phyloP scores from a whole-genome alignment of 2,888 invertebrate species.

The Erannis defoliaria region DNA sequence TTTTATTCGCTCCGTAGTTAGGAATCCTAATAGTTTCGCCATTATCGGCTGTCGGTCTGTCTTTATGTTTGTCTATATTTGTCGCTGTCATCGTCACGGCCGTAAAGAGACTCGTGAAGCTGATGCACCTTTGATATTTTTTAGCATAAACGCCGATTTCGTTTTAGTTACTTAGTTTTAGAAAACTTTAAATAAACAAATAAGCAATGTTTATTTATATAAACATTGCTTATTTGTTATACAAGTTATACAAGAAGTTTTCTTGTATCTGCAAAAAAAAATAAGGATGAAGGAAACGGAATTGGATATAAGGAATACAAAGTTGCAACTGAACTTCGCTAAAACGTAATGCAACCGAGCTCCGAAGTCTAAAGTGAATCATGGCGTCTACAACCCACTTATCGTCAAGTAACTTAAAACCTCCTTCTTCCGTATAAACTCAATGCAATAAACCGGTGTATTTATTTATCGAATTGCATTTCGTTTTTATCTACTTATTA shows the following conservation, averaged over 20 bases:
- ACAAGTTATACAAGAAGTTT: not conserved
- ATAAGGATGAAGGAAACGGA: not conserved
- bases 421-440: slow-evolving; percentile 63
- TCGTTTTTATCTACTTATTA: slow-evolving; percentile 48
- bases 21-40: not conserved
- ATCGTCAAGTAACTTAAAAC: slow-evolving; percentile 67
- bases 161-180: too few species aligned
- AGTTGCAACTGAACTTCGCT: slow-evolving; percentile 35
- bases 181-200: too few species aligned
- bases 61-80: too few species aligned
- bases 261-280: not conserved
- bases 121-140: too few species aligned
- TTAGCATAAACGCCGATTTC: too few species aligned
- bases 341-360: slow-evolving; percentile 55
- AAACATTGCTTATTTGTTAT: not conserved
- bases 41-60: too few species aligned
- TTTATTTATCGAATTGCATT: slow-evolving; percentile 51
- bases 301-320: slow-evolving; percentile 2
- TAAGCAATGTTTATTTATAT: too few species aligned
- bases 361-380: slow-evolving; percentile 71
- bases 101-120: too few species aligned
- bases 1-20: too few species aligned
- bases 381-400: slow-evolving; percentile 65
- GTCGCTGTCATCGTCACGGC: too few species aligned
- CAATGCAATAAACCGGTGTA: slow-evolving; percentile 53